Conservation (phyloP, 2,888 invertebrate genomes). For the Troilus luridus region DNA sequence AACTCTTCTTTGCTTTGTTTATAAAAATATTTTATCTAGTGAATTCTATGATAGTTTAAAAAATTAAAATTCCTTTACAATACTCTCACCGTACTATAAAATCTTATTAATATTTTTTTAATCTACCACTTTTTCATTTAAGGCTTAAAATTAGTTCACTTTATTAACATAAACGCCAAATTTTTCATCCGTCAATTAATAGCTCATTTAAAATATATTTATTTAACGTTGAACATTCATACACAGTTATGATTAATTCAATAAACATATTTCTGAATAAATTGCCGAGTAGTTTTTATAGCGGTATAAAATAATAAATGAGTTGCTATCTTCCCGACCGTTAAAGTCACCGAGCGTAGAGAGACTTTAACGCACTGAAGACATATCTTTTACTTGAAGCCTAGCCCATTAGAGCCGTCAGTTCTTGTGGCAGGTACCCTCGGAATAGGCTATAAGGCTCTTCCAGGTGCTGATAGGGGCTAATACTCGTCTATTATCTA, state of each 20-base stretch:
- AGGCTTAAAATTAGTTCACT: too few species aligned
- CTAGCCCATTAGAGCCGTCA: not conserved
- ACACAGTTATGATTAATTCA: not conserved
- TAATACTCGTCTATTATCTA: conserved; percentile 43
- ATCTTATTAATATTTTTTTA: too few species aligned
- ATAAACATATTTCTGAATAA: not conserved
- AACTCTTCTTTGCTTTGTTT: too few species aligned
- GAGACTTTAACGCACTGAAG: conserved; percentile 3
- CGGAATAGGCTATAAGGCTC: not conserved
- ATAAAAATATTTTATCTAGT: too few species aligned
- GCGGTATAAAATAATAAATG: conserved; percentile 16
- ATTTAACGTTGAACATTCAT: not conserved
- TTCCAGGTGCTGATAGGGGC: conserved; percentile 28
- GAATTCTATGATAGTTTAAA: too few species aligned
- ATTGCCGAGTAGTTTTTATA: not conserved
- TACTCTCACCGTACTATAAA: too few species aligned
- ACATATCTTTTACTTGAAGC: conserved; percentile 3
- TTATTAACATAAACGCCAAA: too few species aligned
- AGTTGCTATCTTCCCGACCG: not conserved
- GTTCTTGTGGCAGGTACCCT: conserved; percentile 12
- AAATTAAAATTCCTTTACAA: too few species aligned
- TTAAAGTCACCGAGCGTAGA: not conserved
- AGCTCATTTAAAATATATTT: not conserved
- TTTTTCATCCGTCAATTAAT: too few species aligned
- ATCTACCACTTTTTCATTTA: too few species aligned